These are phyloP conservation scores for Thunnus maccoyii DNA, from an alignment of 2,113 vertebrate genomes.

Conservation along the genomic window DNA sequence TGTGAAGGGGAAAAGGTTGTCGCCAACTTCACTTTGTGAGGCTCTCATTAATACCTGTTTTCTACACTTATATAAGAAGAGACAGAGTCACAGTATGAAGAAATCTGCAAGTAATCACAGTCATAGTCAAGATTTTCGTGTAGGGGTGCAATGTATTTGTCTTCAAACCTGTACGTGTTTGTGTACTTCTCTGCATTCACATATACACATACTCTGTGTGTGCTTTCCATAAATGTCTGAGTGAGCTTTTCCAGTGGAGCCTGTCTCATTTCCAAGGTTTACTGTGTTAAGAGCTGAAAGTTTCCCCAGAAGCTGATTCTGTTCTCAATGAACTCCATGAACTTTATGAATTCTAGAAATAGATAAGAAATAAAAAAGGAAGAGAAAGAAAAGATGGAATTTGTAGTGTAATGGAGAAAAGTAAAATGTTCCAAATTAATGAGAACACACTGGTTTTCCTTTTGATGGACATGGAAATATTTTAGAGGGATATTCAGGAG, in stretches of 20 bases:
- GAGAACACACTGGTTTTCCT: neutral
- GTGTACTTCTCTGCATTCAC: neutral
- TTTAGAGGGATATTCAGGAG: neutral
- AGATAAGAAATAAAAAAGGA: neutral
- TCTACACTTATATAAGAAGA: constrained; percentile 40
- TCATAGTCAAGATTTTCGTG: constrained; percentile 19
- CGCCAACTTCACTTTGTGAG: constrained; percentile 50
- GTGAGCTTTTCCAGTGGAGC: constrained; percentile 13
- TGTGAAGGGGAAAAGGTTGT: constrained; percentile 26
- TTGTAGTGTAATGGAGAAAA: neutral
- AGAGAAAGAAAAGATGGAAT: neutral
- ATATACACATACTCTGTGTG: constrained; percentile 5
- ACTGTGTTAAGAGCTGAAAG: constrained; percentile 22
- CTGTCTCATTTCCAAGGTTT: constrained; percentile 1
- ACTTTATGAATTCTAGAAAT: neutral
- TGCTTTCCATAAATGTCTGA: constrained; percentile 38
- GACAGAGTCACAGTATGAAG: constrained; percentile 11
- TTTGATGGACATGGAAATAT: neutral
- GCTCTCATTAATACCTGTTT: constrained; percentile 50
- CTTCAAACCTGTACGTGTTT: neutral
- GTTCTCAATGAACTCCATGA: neutral
- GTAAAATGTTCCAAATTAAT: constrained; percentile 9
- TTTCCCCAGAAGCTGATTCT: constrained; percentile 30
- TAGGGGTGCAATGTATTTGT: constrained; percentile 8
- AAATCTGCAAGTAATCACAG: constrained; percentile 28